Evolutionary conservation across 2,888 invertebrate species (phyloP).

Genomic region (Diaphora mendica): DNA sequence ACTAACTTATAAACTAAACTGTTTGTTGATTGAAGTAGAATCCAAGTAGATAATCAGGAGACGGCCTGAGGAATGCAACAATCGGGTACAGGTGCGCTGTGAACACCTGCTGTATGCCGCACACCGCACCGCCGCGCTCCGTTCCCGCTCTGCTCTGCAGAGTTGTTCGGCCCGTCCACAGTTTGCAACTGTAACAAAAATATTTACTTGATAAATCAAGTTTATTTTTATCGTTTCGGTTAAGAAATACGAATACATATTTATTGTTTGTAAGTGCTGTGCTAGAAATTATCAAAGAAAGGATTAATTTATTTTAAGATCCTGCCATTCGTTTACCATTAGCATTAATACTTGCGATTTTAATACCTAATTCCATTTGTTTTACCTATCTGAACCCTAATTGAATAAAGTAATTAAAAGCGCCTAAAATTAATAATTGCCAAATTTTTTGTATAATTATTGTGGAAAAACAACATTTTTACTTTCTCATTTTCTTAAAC

Average conservation of each 20-base stretch:
- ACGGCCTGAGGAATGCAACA: conserved; percentile 69
- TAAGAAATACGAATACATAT: not conserved
- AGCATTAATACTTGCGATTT: no score
- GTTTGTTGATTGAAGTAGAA: conserved; percentile 63
- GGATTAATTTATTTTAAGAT: no score
- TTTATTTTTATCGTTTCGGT: not conserved
- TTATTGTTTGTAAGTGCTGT: no score
- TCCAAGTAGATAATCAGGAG: conserved; percentile 61
- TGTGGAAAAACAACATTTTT: no score
- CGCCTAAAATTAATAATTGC: no score
- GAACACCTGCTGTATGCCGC: conserved; percentile 70
- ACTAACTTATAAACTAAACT: conserved; percentile 43
- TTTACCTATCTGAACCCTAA: no score
- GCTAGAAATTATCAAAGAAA: no score
- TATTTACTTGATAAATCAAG: not conserved
- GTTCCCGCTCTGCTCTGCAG: conserved; percentile 9
- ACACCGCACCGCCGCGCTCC: conserved; percentile 15
- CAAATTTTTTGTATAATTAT: no score
- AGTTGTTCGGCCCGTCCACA: conserved; percentile 42
- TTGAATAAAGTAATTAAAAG: no score
- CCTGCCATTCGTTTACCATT: no score
- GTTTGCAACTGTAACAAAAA: conserved; percentile 51
- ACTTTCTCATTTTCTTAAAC: no score
- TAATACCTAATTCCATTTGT: no score
- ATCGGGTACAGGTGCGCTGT: conserved; percentile 76